Evolutionary conservation across 2,113 vertebrate genomes (phyloP), one percentile per base, ranked within the genome.

Genomic region (Lasiurus cinereus): DNA sequence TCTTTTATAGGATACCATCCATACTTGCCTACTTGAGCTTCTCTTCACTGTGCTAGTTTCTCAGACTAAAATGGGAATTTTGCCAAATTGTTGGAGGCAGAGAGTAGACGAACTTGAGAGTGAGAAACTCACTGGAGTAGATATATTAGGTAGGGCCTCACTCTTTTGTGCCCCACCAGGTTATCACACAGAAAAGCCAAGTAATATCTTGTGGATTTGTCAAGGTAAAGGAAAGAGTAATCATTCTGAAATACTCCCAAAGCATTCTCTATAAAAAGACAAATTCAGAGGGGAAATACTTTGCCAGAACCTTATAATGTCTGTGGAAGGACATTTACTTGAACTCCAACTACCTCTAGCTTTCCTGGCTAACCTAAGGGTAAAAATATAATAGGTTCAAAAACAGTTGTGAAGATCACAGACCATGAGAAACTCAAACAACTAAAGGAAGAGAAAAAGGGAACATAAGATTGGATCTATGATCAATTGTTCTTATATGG

Each of bases 251-350:
- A 89, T 70, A 62, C 2, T 76, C 5, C 15, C 7, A 85, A 59
- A 59, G 5, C 11, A 9, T 66, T 92, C 18, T 62, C 6, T 6
- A 79, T 27, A 31, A 93, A 77, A 79, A 76, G 22, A 4, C 24
- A 6, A 80, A 24, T 24, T 77, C 10, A 72, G 6, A 82, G 14
- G 62, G 16, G 12, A 67, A 92, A 90, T 6, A 90, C 9, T 62
- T 79, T 56, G 6, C 2, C 24, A 86, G 67, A 86, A 54, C 3
- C 69, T 24, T 83, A 54, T 56, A 72, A 46, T 1, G 22, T 24
- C n/a, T 84, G 6, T 89, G 31, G 11, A 85, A 89, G 12, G 43
- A 39, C 29, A 46, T 96, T 82, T 91, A 36, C 50, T 89, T 85
- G 24, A 62, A 62, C 43, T 64, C 6, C 43, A 52, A 21, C 15